These are phyloP conservation scores for Xiphias gladius DNA, from an alignment of 2,113 vertebrate species.

Conservation along the genomic window DNA sequence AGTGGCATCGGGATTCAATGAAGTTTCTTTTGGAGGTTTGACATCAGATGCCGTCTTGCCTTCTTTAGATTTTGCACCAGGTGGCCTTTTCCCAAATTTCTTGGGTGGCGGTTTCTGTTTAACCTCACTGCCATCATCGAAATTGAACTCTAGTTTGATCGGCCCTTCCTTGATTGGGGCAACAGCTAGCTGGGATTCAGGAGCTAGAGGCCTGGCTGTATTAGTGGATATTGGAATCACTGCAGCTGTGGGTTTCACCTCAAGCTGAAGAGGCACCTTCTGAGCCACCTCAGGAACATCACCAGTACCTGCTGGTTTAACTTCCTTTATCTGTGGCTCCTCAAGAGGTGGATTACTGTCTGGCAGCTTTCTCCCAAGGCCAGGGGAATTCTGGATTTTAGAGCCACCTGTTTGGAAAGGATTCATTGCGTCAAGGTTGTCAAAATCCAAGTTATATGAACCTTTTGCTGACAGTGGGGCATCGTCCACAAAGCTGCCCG, in stretches of 20 bases:
- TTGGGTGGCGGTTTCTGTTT: constrained; percentile 81
- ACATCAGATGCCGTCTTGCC: constrained; percentile 53
- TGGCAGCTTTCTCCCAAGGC: constrained; percentile 25
- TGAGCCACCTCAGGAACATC: not conserved
- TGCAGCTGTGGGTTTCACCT: constrained; percentile 43
- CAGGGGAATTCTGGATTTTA: constrained; percentile 77
- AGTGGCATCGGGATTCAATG: not conserved
- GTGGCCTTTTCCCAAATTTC: constrained; percentile 82
- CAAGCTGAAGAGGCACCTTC: constrained; percentile 32
- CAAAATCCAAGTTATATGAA: constrained; percentile 76
- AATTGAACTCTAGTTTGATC: constrained; percentile 88
- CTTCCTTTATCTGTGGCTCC: constrained; percentile 2
- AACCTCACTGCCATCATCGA: constrained; percentile 76
- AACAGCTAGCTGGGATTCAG: constrained; percentile 22
- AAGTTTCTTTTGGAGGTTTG: constrained; percentile 32
- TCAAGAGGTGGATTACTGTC: constrained; percentile 1
- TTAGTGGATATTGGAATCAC: constrained; percentile 29
- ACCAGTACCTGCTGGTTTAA: not conserved
- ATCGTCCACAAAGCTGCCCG: constrained; percentile 50
- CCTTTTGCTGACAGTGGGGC: constrained; percentile 53
- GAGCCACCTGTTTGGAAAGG: constrained; percentile 76
- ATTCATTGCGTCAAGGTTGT: constrained; percentile 69
- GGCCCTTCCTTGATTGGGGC: constrained; percentile 56
- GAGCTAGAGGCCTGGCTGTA: not conserved
- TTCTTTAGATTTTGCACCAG: constrained; percentile 73